These are phyloP conservation scores for Drosophila nigritarsus DNA, from an alignment of 2,888 invertebrate genomes.

Conservation along the genomic window DNA sequence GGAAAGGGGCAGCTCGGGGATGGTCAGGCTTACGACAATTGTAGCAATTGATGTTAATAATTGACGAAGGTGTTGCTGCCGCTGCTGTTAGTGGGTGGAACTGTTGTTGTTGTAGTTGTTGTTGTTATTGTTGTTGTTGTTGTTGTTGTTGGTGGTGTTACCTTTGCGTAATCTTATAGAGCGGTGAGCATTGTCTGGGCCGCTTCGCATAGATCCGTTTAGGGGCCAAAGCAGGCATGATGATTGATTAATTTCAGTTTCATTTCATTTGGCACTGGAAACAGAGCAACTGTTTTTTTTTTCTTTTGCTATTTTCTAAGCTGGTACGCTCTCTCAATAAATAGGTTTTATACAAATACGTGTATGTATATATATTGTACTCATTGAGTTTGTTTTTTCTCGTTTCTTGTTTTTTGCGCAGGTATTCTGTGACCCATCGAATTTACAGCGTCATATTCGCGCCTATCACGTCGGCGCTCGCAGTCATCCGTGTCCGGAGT, in stretches of 20 bases:
- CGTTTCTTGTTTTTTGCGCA: constrained; percentile 86
- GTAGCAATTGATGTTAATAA: constrained; percentile 83
- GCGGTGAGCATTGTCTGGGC: constrained; percentile 60
- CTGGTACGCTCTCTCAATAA: constrained; percentile 1
- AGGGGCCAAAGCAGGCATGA: constrained; percentile 56
- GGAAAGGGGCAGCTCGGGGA: constrained; percentile 37
- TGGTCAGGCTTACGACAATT: constrained; percentile 79
- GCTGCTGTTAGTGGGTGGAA: constrained; percentile 63
- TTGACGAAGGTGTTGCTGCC: constrained; percentile 76
- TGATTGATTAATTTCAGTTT: constrained; percentile 84
- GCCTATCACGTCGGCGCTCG: constrained; percentile 97
- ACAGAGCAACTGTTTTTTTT: constrained; percentile 33
- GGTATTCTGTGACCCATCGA: constrained; percentile 98
- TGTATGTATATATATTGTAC: not conserved
- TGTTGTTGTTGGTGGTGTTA: constrained; percentile 35
- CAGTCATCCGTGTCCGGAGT: constrained; percentile 98
- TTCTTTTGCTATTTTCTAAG: not conserved
- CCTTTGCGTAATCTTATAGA: constrained; percentile 80
- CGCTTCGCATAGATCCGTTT: constrained; percentile 75
- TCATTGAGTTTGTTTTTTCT: constrained; percentile 38
- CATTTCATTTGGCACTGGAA: constrained; percentile 73
- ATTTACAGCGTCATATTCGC: constrained; percentile 98
- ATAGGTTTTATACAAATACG: constrained; percentile 6
- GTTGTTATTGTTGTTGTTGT: constrained; percentile 21
- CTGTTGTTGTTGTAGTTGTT: constrained; percentile 39